Conservation (phyloP, 2,113 vertebrate genomes). For the Eretmochelys imbricata region DNA sequence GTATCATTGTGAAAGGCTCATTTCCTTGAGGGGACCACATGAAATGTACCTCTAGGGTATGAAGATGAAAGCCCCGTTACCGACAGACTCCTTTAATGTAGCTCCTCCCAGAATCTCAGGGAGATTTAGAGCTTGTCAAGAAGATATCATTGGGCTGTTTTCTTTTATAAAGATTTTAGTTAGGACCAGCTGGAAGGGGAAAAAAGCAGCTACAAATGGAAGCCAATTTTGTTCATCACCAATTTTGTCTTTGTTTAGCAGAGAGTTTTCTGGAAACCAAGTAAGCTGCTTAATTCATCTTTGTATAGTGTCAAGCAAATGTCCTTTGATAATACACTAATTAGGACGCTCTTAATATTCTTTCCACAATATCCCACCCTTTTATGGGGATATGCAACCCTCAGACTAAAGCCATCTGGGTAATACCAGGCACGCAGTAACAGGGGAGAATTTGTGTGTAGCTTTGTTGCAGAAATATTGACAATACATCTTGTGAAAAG, state of each 20-base stretch:
- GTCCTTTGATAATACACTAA: background rate
- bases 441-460: background rate
- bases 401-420: background rate
- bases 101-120: conserved; percentile 1
- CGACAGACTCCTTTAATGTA: background rate
- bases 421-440: background rate
- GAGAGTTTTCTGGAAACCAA: background rate
- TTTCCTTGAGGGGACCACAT: background rate
- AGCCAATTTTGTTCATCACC: conserved; percentile 40
- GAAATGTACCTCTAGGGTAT: background rate
- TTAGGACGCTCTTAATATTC: background rate
- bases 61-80: background rate
- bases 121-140: conserved; percentile 39
- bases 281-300: conserved; percentile 21
- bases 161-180: conserved; percentile 58
- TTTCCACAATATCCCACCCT: background rate
- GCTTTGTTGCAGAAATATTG: background rate
- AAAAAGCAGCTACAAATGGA: conserved; percentile 45
- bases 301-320: background rate
- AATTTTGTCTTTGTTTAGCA: background rate
- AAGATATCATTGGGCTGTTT: conserved; percentile 40
- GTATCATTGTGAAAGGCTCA: background rate
- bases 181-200: conserved; percentile 53
- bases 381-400: background rate
- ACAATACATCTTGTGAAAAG: background rate